Evolutionary conservation across 1,140 invertebrate genomes (phyloP), one percentile per base, ranked within the genome.

Genomic region (Drosophila albomicans): DNA sequence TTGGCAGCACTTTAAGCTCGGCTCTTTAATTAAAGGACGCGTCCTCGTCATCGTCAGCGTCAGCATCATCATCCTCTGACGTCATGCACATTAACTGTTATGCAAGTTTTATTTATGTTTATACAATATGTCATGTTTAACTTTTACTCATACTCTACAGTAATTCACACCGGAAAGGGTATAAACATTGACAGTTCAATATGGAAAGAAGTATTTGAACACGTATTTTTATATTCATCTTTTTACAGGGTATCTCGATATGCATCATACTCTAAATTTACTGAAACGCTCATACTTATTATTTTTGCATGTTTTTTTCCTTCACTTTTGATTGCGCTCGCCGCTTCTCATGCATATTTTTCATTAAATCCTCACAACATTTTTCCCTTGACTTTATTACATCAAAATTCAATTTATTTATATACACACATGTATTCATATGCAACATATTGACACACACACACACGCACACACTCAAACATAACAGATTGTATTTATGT

Each of bases 401-500:
- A 72, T 76, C 71, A 86, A 73, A 86, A 86, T 74, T 82, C 57
- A 87, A 79, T 86, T 61, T 73, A 54, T 74, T 68, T 62, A 51
- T 32, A 66, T 16, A 52, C n/a, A 13, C 10, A 52, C 41, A 57
- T 8, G 41, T 8, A 16, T 57, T 25, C 16, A 46, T 20, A 11
- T 30, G 7, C 35, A 8, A 2, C 35, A 38, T 38, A 38, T 38
- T 66, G 70, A 5, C n/a, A 43, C 15, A 48, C 45, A 46, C 13
- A 46, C n/a, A 46, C 5, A 13, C 15, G 3, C 13, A 41, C 25
- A 57, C 48, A 57, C 35, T 71, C 52, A 51, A 62, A 15, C n/a
- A 48, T 35, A 2, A 32, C 35, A 38, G 7, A 38, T 38, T 38
- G 35, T 13, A 45, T 52, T 13, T 58, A 38, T 49, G 30, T 45